Evolutionary conservation across 2,888 invertebrate species (phyloP).

Genomic region (Kuschelorhynchus macadamiae): DNA sequence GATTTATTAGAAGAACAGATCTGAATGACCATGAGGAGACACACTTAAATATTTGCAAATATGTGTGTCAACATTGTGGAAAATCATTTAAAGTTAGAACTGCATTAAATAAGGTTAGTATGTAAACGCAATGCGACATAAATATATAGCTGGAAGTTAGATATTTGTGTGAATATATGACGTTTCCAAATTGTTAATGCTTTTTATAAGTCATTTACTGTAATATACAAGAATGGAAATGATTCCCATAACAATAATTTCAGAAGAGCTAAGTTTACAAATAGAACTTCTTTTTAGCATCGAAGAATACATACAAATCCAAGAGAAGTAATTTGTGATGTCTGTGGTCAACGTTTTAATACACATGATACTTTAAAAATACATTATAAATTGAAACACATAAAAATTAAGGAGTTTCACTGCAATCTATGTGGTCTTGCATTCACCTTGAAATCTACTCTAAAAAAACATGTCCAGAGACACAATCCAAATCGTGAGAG

Average conservation of each 20-base stretch:
- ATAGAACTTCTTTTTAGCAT: conserved; percentile 11
- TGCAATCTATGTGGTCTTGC: conserved; percentile 25
- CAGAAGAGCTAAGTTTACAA: too few species aligned
- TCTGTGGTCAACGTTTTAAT: conserved; percentile 20
- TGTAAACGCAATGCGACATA: background rate
- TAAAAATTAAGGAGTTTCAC: conserved; percentile 12
- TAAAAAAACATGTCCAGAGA: conserved; percentile 25
- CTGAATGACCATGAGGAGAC: conserved; percentile 12
- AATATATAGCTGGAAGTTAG: background rate
- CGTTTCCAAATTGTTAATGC: too few species aligned
- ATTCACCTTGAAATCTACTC: conserved; percentile 18
- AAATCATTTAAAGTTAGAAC: conserved; percentile 26
- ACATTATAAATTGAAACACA: conserved; percentile 10
- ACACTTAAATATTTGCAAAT: conserved; percentile 15
- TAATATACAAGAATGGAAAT: too few species aligned
- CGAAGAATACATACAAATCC: conserved; percentile 20
- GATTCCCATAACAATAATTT: too few species aligned
- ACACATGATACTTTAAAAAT: conserved; percentile 13
- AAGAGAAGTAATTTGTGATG: conserved; percentile 19
- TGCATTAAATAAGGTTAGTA: conserved; percentile 18
- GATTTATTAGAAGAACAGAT: conserved; percentile 12
- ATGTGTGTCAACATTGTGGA: conserved; percentile 26
- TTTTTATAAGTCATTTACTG: too few species aligned
- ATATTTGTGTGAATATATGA: too few species aligned
- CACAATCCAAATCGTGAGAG: conserved; percentile 20